Evolutionary conservation across 2,797 vertebrate species (phyloP).

Genomic region (Eleutherodactylus coqui): DNA sequence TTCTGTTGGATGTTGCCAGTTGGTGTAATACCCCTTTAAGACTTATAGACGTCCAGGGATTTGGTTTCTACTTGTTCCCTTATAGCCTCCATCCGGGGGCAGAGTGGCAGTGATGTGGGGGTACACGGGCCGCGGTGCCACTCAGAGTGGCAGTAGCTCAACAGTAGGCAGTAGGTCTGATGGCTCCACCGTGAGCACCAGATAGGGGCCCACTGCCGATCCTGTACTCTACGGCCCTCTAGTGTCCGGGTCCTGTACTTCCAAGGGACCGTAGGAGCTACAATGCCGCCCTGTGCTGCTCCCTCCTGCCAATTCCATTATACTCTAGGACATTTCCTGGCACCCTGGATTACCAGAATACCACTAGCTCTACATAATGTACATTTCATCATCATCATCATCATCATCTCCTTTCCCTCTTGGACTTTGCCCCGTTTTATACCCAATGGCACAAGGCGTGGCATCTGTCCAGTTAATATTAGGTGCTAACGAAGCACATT

Average conservation of each 20-base stretch:
- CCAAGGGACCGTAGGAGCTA: neutral
- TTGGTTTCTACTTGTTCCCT: neutral
- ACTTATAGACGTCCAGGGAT: neutral
- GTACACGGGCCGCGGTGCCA: neutral
- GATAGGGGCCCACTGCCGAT: neutral
- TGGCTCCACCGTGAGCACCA: neutral
- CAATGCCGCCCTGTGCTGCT: neutral
- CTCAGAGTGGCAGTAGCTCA: too few species aligned
- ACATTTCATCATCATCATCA: neutral
- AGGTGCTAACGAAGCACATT: neutral
- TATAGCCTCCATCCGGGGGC: neutral
- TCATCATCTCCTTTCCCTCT: neutral
- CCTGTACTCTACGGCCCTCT: neutral
- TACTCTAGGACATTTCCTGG: too few species aligned
- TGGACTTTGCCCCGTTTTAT: neutral
- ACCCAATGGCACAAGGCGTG: neutral
- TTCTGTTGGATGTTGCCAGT: neutral
- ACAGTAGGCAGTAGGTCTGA: neutral
- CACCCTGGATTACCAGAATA: too few species aligned
- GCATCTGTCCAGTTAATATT: neutral
- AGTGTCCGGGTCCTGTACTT: too few species aligned
- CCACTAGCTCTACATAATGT: neutral
- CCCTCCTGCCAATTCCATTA: too few species aligned
- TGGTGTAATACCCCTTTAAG: neutral
- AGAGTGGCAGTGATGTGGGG: neutral